Percentiles rank a stretch among this genome's conserved stretches.
Evolutionary conservation across 2,797 vertebrate genomes (phyloP).

Genomic region (Xiphophorus birchmanni): DNA sequence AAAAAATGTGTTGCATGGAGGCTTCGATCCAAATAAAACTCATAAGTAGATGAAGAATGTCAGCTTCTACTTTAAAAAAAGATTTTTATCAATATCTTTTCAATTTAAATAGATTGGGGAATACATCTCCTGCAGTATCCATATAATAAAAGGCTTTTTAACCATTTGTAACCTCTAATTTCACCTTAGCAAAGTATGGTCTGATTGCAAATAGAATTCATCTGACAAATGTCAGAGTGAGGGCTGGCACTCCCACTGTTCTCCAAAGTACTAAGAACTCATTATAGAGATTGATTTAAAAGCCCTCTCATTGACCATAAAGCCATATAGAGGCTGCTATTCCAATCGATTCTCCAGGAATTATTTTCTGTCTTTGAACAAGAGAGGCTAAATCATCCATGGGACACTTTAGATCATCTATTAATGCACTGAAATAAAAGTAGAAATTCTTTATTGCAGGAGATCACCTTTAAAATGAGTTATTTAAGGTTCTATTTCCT

Average conservation of each 20-base stretch:
- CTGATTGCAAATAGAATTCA: slow-evolving; percentile 73
- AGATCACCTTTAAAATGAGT: slow-evolving; percentile 15
- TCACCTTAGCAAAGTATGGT: slow-evolving; percentile 52
- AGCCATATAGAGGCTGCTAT: slow-evolving; percentile 74
- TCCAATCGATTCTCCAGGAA: slow-evolving; percentile 73
- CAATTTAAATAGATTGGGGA: slow-evolving; percentile 30
- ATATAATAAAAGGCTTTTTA: slow-evolving; percentile 43
- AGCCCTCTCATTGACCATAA: slow-evolving; percentile 77
- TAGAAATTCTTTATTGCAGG: slow-evolving; percentile 34
- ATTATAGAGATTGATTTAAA: slow-evolving; percentile 84
- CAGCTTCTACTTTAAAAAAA: slow-evolving; percentile 35
- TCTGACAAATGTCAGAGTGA: slow-evolving; percentile 75
- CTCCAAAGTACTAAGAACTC: slow-evolving; percentile 78
- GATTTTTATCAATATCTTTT: slow-evolving; percentile 45
- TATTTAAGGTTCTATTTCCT: slow-evolving; percentile 44
- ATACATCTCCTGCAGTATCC: slow-evolving; percentile 4
- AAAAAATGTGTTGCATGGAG: slow-evolving; percentile 34
- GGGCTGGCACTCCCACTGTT: slow-evolving; percentile 69
- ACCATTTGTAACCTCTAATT: slow-evolving; percentile 48
- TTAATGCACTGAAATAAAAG: slow-evolving; percentile 64
- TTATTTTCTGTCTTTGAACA: slow-evolving; percentile 79
- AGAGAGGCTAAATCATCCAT: slow-evolving; percentile 67
- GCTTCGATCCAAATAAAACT: slow-evolving; percentile 52
- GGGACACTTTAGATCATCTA: slow-evolving; percentile 62
- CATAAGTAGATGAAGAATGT: slow-evolving; percentile 43